phyloP scores from a whole-genome alignment of 1,140 invertebrate species.

The Ceratina japonica region DNA sequence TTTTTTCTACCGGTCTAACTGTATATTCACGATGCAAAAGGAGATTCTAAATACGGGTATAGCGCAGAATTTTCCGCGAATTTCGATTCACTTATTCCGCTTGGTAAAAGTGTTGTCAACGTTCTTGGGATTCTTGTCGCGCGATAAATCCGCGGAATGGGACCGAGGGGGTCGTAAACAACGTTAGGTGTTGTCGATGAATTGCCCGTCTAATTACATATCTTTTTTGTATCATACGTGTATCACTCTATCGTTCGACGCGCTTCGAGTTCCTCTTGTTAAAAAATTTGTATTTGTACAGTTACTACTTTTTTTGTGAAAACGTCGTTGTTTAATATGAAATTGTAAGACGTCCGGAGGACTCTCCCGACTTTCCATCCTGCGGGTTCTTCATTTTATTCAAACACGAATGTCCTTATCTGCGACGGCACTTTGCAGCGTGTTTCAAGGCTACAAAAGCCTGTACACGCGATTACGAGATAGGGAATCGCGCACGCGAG shows the following conservation, averaged over 20 bases:
- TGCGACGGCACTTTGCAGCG: constrained; percentile 66
- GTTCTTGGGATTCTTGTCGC: too few relatives aligned
- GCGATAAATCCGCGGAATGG: constrained; percentile 34
- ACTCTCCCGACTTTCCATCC: not conserved
- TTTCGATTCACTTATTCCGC: too few relatives aligned
- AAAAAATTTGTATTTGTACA: too few relatives aligned
- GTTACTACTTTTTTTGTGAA: too few relatives aligned
- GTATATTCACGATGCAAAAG: too few relatives aligned
- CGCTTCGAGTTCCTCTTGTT: too few relatives aligned
- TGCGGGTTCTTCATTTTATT: constrained; percentile 57
- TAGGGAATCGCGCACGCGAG: constrained; percentile 73
- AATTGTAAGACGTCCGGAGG: too few relatives aligned
- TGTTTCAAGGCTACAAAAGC: constrained; percentile 71
- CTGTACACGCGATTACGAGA: constrained; percentile 76
- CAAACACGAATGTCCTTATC: constrained; percentile 71
- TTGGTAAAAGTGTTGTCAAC: too few relatives aligned
- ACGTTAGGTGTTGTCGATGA: constrained; percentile 43
- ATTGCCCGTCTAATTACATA: constrained; percentile 32
- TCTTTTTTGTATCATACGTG: not conserved
- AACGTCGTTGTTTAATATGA: too few relatives aligned
- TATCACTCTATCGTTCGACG: not conserved
- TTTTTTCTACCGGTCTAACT: not conserved
- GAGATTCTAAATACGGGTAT: too few relatives aligned
- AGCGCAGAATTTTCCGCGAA: too few relatives aligned
- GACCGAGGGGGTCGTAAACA: constrained; percentile 47